These are phyloP conservation scores for Diachasmimorpha longicaudata DNA, from an alignment of 1,140 invertebrate genomes.

Conservation along the genomic window DNA sequence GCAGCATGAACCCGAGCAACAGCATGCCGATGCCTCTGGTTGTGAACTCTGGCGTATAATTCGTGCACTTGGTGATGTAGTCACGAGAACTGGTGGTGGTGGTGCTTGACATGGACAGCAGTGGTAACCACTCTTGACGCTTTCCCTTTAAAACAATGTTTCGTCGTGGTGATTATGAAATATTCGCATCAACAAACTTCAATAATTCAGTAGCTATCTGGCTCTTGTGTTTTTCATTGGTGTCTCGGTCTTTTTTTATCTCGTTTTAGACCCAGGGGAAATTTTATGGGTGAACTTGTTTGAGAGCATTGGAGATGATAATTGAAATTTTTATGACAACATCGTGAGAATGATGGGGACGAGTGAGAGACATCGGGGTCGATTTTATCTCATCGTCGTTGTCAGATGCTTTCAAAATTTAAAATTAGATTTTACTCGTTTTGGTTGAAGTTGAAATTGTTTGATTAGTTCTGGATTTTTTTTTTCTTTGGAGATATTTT, in stretches of 20 bases:
- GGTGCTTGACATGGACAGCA: conserved; percentile 68
- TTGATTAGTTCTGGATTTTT: neutral
- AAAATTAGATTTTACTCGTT: neutral
- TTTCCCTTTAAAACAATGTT: conserved; percentile 48
- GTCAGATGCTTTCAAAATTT: neutral
- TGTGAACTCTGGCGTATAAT: conserved; percentile 92
- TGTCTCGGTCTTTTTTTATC: too few species aligned
- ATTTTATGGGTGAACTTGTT: neutral
- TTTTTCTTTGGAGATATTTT: neutral
- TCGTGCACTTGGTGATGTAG: conserved; percentile 71
- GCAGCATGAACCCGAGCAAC: conserved; percentile 69
- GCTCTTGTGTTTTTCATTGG: too few species aligned
- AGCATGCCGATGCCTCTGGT: conserved; percentile 77
- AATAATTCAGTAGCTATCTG: too few species aligned
- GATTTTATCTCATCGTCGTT: neutral
- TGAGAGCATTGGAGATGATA: neutral
- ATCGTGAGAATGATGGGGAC: neutral
- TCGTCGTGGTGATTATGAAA: neutral
- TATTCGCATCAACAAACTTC: neutral
- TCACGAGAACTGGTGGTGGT: conserved; percentile 74
- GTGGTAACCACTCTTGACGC: conserved; percentile 60
- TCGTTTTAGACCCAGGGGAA: neutral
- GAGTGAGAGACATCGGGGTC: neutral
- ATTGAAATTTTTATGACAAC: neutral
- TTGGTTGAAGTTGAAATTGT: neutral